Percentiles rank a stretch among this genome's conserved stretches.
Evolutionary conservation across 2,888 invertebrate genomes (phyloP).

Genomic region (Tupiocoris notatus): DNA sequence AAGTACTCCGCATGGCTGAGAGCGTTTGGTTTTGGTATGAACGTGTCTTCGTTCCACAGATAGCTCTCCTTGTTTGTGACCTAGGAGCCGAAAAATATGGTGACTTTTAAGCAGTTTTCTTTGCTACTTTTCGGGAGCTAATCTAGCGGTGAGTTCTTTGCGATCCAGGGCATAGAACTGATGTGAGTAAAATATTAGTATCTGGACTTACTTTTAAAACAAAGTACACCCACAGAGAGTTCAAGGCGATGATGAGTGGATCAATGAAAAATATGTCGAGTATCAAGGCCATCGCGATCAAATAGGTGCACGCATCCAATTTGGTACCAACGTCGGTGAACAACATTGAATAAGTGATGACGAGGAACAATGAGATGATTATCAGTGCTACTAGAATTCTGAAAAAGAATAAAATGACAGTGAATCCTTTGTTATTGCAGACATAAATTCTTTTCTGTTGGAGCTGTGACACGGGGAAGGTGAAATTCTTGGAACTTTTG

Average conservation of each 20-base stretch:
- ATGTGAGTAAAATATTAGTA: too few relatives aligned
- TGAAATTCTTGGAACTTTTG: too few relatives aligned
- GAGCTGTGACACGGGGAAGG: too few relatives aligned
- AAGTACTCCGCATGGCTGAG: background rate
- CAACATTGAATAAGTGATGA: background rate
- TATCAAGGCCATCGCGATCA: background rate
- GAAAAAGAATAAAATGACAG: too few relatives aligned
- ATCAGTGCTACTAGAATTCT: background rate
- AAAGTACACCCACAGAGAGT: conserved; percentile 8
- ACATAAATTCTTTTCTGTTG: too few relatives aligned
- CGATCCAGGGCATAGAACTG: too few relatives aligned
- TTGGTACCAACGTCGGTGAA: background rate
- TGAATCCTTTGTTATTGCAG: too few relatives aligned
- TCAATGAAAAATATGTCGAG: background rate
- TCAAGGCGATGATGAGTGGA: background rate
- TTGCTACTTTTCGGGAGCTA: too few relatives aligned
- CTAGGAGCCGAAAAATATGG: too few relatives aligned
- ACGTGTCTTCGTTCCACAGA: conserved; percentile 21
- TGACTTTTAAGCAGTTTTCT: too few relatives aligned
- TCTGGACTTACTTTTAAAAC: background rate
- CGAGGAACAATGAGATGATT: background rate
- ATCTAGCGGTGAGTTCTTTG: too few relatives aligned
- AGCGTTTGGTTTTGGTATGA: background rate
- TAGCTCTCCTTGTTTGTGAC: conserved; percentile 24
- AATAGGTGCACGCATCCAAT: background rate